phyloP scores from a whole-genome alignment of 2,113 vertebrate species.

The Puntigrus tetrazona region DNA sequence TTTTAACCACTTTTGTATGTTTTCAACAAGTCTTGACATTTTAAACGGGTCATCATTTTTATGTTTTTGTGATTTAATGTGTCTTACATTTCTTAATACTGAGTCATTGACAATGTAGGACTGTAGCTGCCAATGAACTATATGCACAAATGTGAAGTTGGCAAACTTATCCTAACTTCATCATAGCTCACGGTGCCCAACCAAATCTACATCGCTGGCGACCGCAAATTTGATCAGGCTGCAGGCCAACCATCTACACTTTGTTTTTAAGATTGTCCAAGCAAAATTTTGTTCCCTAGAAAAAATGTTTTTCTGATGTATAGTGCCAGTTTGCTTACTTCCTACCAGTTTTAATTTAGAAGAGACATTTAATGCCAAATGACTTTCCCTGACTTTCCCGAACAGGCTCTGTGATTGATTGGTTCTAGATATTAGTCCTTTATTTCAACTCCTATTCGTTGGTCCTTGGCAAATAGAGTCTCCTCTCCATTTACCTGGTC shows the following conservation, averaged over 20 bases:
- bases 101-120: slow-evolving; percentile 49
- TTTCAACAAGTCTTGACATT: slow-evolving; percentile 49
- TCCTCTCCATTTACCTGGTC: neutral
- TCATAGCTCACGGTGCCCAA: slow-evolving; percentile 17
- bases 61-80: slow-evolving; percentile 24
- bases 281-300: neutral
- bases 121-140: slow-evolving; percentile 57
- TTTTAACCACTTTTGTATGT: slow-evolving; percentile 60
- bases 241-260: slow-evolving; percentile 1
- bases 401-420: slow-evolving; percentile 17
- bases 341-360: neutral
- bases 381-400: neutral
- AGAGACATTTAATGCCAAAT: slow-evolving; percentile 33
- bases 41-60: slow-evolving; percentile 51
- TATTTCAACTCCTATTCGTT: neutral
- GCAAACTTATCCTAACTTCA: neutral
- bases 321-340: slow-evolving; percentile 21
- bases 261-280: slow-evolving; percentile 9
- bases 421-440: neutral
- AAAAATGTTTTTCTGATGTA: neutral
- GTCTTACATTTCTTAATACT: neutral
- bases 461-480: neutral
- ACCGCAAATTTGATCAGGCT: neutral
- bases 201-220: neutral
- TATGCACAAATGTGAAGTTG: slow-evolving; percentile 54